Percentiles rank a stretch among this genome's conserved stretches.
These are phyloP conservation scores for Asarcornis scutulata DNA, from an alignment of 2,113 vertebrate species.

Conservation along the genomic window DNA sequence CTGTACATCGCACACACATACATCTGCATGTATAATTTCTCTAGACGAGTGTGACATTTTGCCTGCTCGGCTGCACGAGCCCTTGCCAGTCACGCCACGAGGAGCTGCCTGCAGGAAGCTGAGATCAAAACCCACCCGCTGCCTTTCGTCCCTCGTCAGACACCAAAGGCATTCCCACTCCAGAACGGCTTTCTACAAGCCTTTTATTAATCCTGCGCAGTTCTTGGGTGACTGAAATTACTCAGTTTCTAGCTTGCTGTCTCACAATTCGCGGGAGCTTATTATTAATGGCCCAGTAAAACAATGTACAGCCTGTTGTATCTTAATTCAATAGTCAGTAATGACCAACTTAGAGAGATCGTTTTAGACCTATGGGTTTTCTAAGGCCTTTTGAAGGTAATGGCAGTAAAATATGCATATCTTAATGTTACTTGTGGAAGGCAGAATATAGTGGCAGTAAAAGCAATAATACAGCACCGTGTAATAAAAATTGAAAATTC, in stretches of 20 bases:
- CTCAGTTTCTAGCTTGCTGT: slow-evolving; percentile 36
- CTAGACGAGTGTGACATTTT: accelerated
- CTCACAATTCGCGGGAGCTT: slow-evolving; percentile 40
- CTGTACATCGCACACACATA: not conserved
- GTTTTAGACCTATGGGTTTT: slow-evolving; percentile 65
- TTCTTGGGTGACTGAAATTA: slow-evolving; percentile 60
- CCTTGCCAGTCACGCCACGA: not conserved
- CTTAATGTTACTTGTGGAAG: slow-evolving; percentile 63
- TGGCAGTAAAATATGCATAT: slow-evolving; percentile 69
- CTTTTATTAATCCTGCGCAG: slow-evolving; percentile 35
- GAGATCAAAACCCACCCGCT: not conserved
- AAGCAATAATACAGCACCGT: slow-evolving; percentile 58
- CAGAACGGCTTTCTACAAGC: slow-evolving; percentile 5
- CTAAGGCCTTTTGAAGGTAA: slow-evolving; percentile 70
- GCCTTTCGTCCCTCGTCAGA: not conserved
- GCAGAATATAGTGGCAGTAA: slow-evolving; percentile 64
- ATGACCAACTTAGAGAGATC: slow-evolving; percentile 60
- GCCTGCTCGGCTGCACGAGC: not conserved
- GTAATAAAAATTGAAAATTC: slow-evolving; percentile 71
- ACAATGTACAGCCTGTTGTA: slow-evolving; percentile 69
- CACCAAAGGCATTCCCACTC: not conserved
- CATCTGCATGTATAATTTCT: accelerated
- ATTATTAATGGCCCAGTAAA: slow-evolving; percentile 75
- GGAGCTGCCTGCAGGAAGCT: not conserved
- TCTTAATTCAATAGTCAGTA: slow-evolving; percentile 66